Evolutionary conservation across 2,113 vertebrate species (phyloP).

Genomic region (Podarcis raffonei): DNA sequence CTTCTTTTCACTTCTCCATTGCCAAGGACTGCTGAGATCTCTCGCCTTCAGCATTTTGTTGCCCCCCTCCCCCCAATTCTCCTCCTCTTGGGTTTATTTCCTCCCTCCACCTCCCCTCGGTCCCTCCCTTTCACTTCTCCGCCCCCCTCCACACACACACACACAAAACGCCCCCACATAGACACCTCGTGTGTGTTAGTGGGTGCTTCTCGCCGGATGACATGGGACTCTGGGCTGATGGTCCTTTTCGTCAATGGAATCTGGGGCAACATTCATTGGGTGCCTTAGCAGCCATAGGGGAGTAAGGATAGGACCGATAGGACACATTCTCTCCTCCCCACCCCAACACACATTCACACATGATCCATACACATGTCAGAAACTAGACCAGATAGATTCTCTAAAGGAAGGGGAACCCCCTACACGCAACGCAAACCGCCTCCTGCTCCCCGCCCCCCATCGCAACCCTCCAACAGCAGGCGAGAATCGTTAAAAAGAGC

Average conservation of each 20-base stretch:
- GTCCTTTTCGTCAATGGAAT: not conserved
- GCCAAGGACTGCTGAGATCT: not conserved
- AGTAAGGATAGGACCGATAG: not conserved
- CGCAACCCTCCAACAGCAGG: not conserved
- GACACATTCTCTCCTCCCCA: too few species aligned
- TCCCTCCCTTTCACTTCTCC: not conserved
- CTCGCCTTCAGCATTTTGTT: not conserved
- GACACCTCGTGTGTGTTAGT: not conserved
- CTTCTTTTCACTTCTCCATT: not conserved
- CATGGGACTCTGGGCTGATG: not conserved
- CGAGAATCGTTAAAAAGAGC: not conserved
- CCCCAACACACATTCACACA: not conserved
- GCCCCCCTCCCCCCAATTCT: not conserved
- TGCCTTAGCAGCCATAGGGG: not conserved
- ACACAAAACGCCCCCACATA: not conserved
- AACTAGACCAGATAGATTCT: not conserved
- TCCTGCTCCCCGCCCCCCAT: too few species aligned
- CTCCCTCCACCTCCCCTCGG: not conserved
- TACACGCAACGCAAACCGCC: too few species aligned
- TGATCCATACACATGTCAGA: not conserved
- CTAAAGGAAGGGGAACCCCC: not conserved
- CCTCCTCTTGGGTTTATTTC: not conserved
- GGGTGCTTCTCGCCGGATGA: not conserved
- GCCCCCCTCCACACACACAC: not conserved
- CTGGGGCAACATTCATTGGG: not conserved